Evolutionary conservation across 2,888 invertebrate species (phyloP), one percentile per base, ranked within the genome.

Genomic region (Heliconius sara): DNA sequence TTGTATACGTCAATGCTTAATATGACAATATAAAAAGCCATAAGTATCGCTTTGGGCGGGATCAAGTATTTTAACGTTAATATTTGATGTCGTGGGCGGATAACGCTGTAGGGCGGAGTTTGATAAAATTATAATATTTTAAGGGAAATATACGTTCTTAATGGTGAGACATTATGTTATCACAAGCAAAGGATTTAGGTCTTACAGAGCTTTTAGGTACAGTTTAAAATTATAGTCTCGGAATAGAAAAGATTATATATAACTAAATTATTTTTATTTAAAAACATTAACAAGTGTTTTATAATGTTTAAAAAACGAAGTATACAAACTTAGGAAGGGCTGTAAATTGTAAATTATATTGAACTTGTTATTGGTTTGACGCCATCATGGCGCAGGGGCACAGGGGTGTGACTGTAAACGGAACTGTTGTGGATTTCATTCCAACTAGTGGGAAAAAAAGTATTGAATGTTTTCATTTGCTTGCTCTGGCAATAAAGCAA

Each of bases 61-160:
- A 68, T 79, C 68, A 27, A 57, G 78, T 68, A 68, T 63, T 79
- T 39, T 67, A 68, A 63, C 73, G 73, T 73, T 73, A 73, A 73
- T 73, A 73, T 73, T 73, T 25, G 39, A 79, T 27, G 68, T 68
- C 43, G 74, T 68, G 68, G 78, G 78, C 78, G 78, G 78, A 74
- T 74, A 67, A 39, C 68, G 43, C 22, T 39, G 63, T 27, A 75
- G 74, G 78, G 74, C 68, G 73, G 74, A 25, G 73, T 43, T 68
- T 68, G 30, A 75, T 79, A 39, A 65, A 75, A 34, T 75, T 73
- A 73, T 73, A 16, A 70, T 43, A 43, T 70, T 70, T 25, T 25
- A 19, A 9, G 25, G 43, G 70, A 43, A 9, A 25, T 68, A 25
- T 16, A 47, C 16, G 7, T 25, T 70, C n/a, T 68, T 68, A 68